Conservation (phyloP, 2,113 vertebrate genomes). For the Motacilla alba region DNA sequence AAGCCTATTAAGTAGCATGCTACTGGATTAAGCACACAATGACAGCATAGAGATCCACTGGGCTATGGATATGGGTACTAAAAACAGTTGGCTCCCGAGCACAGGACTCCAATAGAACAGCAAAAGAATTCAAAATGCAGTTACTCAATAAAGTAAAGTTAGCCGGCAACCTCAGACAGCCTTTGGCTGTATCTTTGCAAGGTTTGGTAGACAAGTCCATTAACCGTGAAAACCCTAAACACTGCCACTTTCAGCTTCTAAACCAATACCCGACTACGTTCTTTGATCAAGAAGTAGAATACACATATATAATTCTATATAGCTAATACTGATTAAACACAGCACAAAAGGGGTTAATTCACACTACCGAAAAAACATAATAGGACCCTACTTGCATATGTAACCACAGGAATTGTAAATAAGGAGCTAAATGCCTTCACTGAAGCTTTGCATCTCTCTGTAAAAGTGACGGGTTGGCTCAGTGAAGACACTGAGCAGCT, state of each 20-base stretch:
- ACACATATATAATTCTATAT: slow-evolving; percentile 92
- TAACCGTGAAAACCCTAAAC: slow-evolving; percentile 81
- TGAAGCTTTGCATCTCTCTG: slow-evolving; percentile 95
- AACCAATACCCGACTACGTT: slow-evolving; percentile 88
- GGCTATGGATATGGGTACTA: slow-evolving; percentile 71
- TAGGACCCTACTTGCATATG: slow-evolving; percentile 85
- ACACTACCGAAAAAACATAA: slow-evolving; percentile 82
- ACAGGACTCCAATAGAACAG: slow-evolving; percentile 69
- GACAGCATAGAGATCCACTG: slow-evolving; percentile 68
- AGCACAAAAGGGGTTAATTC: slow-evolving; percentile 88
- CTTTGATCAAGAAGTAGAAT: slow-evolving; percentile 91
- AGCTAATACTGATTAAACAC: slow-evolving; percentile 95
- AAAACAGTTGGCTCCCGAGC: slow-evolving; percentile 74
- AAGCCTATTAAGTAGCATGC: slow-evolving; percentile 70
- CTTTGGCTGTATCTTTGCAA: slow-evolving; percentile 64
- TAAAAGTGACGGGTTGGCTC: slow-evolving; percentile 97
- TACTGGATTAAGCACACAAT: slow-evolving; percentile 64
- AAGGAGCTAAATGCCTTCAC: slow-evolving; percentile 89
- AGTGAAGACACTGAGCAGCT: slow-evolving; percentile 86
- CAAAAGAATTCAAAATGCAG: slow-evolving; percentile 73
- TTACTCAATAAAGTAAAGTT: slow-evolving; percentile 76
- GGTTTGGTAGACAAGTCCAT: slow-evolving; percentile 75
- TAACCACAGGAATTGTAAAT: slow-evolving; percentile 82
- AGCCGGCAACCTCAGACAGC: slow-evolving; percentile 78
- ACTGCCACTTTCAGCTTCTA: slow-evolving; percentile 86